phyloP scores from a whole-genome alignment of 2,113 vertebrate genomes.

The Geococcyx californianus region DNA sequence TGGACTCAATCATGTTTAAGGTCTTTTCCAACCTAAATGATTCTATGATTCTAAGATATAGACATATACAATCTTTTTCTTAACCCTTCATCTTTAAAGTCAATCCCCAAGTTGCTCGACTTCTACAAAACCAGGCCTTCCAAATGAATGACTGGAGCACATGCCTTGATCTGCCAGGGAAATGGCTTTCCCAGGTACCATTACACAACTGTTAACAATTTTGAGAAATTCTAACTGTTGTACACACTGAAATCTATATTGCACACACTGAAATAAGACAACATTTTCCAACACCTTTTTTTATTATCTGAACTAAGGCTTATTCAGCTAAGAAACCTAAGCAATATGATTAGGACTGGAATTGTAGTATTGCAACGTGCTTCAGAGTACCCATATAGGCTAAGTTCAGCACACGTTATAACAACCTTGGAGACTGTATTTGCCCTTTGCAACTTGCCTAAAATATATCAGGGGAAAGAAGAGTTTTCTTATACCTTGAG shows the following conservation, averaged over 20 bases:
- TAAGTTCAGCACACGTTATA: not conserved
- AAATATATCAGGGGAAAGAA: not conserved
- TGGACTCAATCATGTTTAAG: not conserved
- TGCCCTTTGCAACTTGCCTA: not conserved
- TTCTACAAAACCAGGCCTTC: not conserved
- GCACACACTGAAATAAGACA: not conserved
- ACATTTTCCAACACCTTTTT: not conserved
- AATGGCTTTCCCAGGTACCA: not conserved
- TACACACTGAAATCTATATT: not conserved
- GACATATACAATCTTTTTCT: not conserved
- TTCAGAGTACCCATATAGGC: not conserved
- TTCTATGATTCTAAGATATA: not conserved
- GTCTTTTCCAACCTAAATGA: not conserved
- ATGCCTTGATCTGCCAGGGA: not conserved
- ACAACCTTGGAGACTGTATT: not conserved
- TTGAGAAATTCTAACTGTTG: not conserved
- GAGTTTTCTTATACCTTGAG: not conserved
- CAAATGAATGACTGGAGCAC: not conserved
- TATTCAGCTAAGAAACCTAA: not conserved
- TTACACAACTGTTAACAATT: not conserved
- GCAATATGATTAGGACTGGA: not conserved
- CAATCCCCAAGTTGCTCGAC: not conserved
- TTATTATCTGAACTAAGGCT: not conserved
- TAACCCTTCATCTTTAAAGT: not conserved
- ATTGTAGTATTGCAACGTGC: not conserved